Conservation (phyloP, 2,797 vertebrate species). For the Chelon auratus region DNA sequence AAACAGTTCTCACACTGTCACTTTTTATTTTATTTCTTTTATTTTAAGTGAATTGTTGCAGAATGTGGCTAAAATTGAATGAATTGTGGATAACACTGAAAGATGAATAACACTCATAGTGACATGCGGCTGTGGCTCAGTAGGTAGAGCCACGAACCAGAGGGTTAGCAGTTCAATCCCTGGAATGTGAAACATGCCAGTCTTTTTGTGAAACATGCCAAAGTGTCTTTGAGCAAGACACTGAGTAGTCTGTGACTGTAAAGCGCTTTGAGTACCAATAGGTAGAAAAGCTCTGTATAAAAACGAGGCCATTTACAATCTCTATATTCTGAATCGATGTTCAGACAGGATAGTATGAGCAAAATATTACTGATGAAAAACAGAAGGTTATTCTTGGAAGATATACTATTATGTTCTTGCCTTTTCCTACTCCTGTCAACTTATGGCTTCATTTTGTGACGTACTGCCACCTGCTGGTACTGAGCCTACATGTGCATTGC, state of each 20-base stretch:
- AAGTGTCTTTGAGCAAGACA: no score
- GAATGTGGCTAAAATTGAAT: background rate
- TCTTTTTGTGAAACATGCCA: no score
- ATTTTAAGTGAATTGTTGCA: background rate
- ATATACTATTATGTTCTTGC: background rate
- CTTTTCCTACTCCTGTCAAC: background rate
- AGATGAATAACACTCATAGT: background rate
- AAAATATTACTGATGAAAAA: background rate
- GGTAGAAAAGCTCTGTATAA: no score
- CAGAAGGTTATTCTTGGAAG: conserved; percentile 10
- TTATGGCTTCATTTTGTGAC: conserved; percentile 29
- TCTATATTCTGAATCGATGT: background rate
- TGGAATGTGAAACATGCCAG: no score
- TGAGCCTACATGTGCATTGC: background rate
- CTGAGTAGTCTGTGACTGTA: no score
- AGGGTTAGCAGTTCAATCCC: no score
- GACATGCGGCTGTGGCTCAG: no score
- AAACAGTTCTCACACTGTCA: background rate
- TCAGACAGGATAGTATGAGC: background rate
- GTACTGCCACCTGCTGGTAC: conserved; percentile 65
- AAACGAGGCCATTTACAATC: background rate
- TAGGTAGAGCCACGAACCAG: no score
- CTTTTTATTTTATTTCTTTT: no score
- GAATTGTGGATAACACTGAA: background rate
- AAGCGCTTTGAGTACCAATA: no score